Conservation (phyloP, 2,113 vertebrate genomes). For the Phaethornis superciliosus region DNA sequence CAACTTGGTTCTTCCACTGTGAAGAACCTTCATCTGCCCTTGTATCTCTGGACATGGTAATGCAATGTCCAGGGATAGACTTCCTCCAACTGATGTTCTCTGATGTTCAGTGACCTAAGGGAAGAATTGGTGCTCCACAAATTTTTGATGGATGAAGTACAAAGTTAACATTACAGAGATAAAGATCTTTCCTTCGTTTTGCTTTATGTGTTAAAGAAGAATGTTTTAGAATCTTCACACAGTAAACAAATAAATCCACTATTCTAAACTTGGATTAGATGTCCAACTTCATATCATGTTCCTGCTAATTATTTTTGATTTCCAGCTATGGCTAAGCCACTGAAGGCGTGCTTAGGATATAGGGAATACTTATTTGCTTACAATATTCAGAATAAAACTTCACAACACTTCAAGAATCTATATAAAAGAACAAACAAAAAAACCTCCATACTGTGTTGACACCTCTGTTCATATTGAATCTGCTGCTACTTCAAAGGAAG, state of each 20-base stretch:
- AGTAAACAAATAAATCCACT: background rate
- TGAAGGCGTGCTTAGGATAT: background rate
- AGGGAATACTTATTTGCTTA: background rate
- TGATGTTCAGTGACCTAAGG: background rate
- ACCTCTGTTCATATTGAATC: background rate
- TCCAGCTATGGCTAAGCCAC: background rate
- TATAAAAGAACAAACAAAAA: background rate
- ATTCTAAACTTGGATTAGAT: background rate
- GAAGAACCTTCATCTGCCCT: background rate
- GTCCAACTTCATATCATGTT: background rate
- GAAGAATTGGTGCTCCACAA: background rate
- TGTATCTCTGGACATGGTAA: background rate
- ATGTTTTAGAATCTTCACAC: background rate
- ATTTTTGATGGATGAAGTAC: background rate
- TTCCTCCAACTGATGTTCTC: background rate
- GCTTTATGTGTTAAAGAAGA: background rate
- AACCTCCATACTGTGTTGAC: background rate
- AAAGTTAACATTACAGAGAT: background rate
- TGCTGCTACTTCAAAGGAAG: slow-evolving; percentile 8
- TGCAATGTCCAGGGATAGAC: background rate
- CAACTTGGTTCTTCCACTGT: background rate
- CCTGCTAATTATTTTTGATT: background rate
- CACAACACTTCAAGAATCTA: background rate
- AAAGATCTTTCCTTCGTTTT: background rate
- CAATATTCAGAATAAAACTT: background rate